phyloP scores from a whole-genome alignment of 2,797 vertebrate species.

The Sebastes taczanowskii region DNA sequence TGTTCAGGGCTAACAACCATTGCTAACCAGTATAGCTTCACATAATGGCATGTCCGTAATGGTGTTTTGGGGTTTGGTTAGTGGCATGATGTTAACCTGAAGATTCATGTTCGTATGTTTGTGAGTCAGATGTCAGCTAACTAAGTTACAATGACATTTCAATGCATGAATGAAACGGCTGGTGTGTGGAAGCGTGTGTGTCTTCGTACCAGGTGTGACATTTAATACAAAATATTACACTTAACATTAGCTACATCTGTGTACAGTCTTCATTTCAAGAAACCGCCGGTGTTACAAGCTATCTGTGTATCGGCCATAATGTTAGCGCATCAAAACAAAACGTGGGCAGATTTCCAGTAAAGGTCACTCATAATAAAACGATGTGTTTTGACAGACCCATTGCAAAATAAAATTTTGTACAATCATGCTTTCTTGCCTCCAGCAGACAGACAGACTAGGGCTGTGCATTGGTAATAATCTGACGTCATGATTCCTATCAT shows the following conservation, averaged over 20 bases:
- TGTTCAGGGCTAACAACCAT: conserved; percentile 1
- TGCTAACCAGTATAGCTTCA: background rate
- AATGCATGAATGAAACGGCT: no score
- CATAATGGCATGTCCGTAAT: background rate
- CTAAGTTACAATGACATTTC: conserved; percentile 5
- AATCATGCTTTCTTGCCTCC: background rate
- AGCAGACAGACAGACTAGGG: background rate
- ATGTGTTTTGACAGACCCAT: background rate
- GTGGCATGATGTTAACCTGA: background rate
- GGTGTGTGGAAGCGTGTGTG: no score
- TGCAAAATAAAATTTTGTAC: background rate
- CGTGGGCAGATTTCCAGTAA: background rate
- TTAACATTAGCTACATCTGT: no score
- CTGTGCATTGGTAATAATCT: no score
- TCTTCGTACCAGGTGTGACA: no score
- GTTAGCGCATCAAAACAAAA: conserved; percentile 26
- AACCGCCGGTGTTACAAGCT: background rate
- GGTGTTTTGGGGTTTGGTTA: background rate
- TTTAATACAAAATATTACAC: no score
- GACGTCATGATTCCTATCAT: no score
- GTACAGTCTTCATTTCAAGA: background rate
- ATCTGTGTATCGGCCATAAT: background rate
- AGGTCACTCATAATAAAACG: background rate
- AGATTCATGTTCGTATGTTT: background rate
- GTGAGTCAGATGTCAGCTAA: background rate